Evolutionary conservation across 2,797 vertebrate species (phyloP).

Genomic region (Myoxocephalus aenaeus): DNA sequence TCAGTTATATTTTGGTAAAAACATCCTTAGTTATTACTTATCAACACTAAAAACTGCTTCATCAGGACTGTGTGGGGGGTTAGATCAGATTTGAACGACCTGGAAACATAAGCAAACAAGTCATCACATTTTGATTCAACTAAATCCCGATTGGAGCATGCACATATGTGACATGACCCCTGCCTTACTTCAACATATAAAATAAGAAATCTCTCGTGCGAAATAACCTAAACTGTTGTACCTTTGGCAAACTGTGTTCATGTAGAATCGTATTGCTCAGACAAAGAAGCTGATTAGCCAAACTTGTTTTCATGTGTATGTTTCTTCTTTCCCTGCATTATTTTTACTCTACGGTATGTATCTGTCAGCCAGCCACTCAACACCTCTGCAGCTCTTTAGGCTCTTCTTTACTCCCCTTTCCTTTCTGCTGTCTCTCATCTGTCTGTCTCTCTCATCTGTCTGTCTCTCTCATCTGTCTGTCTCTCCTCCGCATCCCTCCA

Average conservation of each 20-base stretch:
- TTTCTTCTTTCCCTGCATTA: constrained; percentile 11
- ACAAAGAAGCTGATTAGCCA: not conserved
- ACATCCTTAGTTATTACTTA: not conserved
- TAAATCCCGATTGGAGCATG: not conserved
- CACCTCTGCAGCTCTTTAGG: too few species aligned
- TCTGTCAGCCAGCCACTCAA: too few species aligned
- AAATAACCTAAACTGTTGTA: not conserved
- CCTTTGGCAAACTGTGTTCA: not conserved
- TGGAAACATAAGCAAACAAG: not conserved
- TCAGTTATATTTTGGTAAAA: not conserved
- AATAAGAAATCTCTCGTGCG: not conserved
- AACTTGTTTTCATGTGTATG: not conserved
- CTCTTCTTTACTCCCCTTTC: not conserved
- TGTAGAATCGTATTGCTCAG: not conserved
- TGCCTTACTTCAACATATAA: not conserved
- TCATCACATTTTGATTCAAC: not conserved
- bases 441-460: not conserved
- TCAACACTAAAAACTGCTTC: not conserved
- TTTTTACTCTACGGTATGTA: not conserved
- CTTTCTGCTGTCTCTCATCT: not conserved
- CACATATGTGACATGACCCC: not conserved
- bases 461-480: constrained; percentile 26
- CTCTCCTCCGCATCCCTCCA: constrained; percentile 37
- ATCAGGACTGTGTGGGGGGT: not conserved
- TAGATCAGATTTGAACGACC: not conserved